Conservation (phyloP, 2,888 invertebrate species). For the Cepaea hortensis region DNA sequence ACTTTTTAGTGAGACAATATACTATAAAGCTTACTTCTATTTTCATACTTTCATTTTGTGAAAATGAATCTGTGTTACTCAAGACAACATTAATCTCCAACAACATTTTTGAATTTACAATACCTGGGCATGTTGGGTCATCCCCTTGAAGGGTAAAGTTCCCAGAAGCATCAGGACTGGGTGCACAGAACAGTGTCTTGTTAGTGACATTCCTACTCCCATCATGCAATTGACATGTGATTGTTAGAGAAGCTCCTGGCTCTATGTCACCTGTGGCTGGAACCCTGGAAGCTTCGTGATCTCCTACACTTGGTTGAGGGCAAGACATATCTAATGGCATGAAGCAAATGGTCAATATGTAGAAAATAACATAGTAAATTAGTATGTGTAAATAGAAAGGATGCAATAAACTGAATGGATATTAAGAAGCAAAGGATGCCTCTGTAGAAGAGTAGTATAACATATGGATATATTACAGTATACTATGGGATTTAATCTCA, state of each 20-base stretch:
- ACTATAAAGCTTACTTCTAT: no score
- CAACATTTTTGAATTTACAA: background rate
- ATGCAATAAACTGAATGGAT: no score
- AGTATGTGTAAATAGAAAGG: no score
- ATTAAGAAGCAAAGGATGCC: no score
- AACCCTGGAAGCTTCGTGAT: constrained; percentile 12
- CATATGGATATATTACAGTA: no score
- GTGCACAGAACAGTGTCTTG: constrained; percentile 56
- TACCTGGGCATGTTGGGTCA: constrained; percentile 55
- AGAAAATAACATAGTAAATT: no score
- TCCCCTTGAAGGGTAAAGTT: constrained; percentile 53
- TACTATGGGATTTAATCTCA: background rate
- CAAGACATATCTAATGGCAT: constrained; percentile 6
- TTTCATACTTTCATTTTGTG: no score
- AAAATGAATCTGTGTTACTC: background rate
- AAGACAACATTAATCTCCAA: background rate
- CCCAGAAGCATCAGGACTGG: constrained; percentile 25
- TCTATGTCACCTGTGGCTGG: constrained; percentile 28
- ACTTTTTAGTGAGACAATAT: no score
- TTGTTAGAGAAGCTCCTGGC: constrained; percentile 42
- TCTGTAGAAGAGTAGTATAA: no score
- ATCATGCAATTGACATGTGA: constrained; percentile 53
- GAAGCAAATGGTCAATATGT: no score
- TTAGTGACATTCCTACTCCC: constrained; percentile 43
- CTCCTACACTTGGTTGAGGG: background rate